Evolutionary conservation across 2,113 vertebrate species (phyloP).

Genomic region (mouse (Mus musculus)): DNA sequence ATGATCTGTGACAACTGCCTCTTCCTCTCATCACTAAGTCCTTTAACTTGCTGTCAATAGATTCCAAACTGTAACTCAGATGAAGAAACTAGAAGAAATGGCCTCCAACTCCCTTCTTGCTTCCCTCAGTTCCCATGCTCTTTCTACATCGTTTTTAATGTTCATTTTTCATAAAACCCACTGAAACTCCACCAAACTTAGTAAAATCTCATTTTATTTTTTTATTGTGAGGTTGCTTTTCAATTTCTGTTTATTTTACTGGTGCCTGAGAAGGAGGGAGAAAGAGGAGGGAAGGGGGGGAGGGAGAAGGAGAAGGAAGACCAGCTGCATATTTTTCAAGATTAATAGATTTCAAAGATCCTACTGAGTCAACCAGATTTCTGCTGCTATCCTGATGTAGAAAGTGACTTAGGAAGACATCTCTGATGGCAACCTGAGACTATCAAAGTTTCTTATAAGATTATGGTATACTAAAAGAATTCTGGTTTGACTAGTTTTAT

Average conservation of each 20-base stretch:
- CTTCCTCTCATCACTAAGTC: background rate
- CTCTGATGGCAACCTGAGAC: background rate
- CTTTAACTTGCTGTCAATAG: background rate
- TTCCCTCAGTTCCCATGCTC: background rate
- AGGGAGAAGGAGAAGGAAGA: too few relatives aligned
- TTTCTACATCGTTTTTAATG: background rate
- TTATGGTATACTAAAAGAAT: background rate
- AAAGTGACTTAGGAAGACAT: background rate
- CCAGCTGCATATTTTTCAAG: constrained; percentile 20
- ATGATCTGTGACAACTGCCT: background rate
- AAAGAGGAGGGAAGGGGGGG: too few relatives aligned
- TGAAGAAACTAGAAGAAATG: background rate
- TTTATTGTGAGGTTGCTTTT: background rate
- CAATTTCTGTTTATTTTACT: constrained; percentile 7
- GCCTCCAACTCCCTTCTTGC: background rate
- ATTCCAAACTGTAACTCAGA: background rate
- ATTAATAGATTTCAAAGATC: constrained; percentile 17
- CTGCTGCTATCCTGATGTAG: background rate
- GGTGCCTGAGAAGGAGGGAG: background rate
- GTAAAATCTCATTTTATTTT: background rate
- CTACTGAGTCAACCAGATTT: background rate
- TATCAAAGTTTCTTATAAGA: background rate
- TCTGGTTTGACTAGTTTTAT: constrained; percentile 26
- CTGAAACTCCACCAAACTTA: background rate
- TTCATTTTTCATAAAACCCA: background rate